phyloP scores from a whole-genome alignment of 2,797 vertebrate species.

The Heliangelus exortis region DNA sequence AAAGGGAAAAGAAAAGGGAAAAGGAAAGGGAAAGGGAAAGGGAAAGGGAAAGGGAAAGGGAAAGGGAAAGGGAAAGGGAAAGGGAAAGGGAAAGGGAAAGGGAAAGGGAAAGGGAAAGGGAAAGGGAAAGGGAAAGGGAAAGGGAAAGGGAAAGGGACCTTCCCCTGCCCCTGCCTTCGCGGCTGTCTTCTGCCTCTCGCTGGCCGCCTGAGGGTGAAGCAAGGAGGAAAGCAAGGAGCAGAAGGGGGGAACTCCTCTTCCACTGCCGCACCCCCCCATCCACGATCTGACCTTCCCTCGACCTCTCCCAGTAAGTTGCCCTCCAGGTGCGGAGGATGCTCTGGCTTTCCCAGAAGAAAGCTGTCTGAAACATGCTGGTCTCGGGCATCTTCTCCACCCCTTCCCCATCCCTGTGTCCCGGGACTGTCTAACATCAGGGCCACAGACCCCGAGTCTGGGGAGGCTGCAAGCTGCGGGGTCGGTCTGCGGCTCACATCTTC shows the following conservation, averaged over 20 bases:
- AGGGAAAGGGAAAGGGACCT: too few species aligned
- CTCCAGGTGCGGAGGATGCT: too few species aligned
- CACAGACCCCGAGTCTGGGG: fast-evolving
- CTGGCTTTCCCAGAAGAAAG: neutral
- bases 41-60: too few species aligned
- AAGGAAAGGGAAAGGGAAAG: too few species aligned
- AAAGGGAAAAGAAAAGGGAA: too few species aligned
- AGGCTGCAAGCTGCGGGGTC: fast-evolving
- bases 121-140: too few species aligned
- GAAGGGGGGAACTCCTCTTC: fast-evolving
- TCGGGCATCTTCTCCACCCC: neutral
- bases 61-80: too few species aligned
- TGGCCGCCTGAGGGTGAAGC: neutral
- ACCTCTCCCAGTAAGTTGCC: neutral
- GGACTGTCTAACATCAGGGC: neutral
- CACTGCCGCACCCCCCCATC: too few species aligned
- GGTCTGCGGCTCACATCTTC: neutral
- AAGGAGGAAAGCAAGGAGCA: neutral
- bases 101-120: too few species aligned
- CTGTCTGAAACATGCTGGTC: neutral
- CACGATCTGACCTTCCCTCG: neutral
- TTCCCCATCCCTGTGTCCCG: neutral
- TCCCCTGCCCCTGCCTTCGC: neutral
- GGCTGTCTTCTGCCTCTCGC: slow-evolving; percentile 7
- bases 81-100: too few species aligned